These are phyloP conservation scores for Beroe forskalii DNA, from an alignment of 37 sponge, comb jelly and placozoan genomes.

Conservation along the genomic window DNA sequence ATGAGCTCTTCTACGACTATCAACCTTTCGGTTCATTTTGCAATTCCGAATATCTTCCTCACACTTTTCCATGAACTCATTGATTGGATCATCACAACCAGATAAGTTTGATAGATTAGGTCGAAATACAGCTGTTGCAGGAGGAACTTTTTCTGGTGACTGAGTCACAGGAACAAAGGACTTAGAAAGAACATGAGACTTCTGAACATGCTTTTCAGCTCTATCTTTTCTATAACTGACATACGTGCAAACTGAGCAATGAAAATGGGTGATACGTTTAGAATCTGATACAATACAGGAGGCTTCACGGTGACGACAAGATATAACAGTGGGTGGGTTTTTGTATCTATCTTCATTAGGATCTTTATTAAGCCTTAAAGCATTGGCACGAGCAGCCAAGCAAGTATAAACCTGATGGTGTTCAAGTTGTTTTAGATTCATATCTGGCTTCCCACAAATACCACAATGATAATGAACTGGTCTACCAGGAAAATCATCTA, in stretches of 20 bases:
- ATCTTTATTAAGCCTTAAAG: not conserved
- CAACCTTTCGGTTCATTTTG: conserved; percentile 29
- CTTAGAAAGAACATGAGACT: conserved; percentile 7
- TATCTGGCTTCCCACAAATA: conserved; percentile 40
- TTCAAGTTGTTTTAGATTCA: conserved; percentile 27
- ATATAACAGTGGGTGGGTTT: conserved; percentile 55
- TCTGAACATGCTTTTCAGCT: conserved; percentile 54
- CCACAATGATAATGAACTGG: conserved; percentile 63
- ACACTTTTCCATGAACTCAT: conserved; percentile 39
- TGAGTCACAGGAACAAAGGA: not conserved
- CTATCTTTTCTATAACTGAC: conserved; percentile 62
- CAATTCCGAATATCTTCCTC: conserved; percentile 46
- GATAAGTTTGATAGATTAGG: conserved; percentile 34
- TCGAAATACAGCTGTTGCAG: not conserved
- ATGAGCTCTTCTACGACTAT: conserved; percentile 22
- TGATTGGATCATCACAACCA: not conserved
- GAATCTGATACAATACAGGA: conserved; percentile 39
- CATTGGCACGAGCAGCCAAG: conserved; percentile 1
- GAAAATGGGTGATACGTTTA: conserved; percentile 59
- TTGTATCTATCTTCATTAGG: conserved; percentile 49
- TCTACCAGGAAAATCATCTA: conserved; percentile 57
- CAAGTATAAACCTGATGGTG: conserved; percentile 11
- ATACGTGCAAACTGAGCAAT: conserved; percentile 60
- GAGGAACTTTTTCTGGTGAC: not conserved
- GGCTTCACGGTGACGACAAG: conserved; percentile 36